Conservation (phyloP, 2,888 invertebrate species). For the Cephalotes varians region DNA sequence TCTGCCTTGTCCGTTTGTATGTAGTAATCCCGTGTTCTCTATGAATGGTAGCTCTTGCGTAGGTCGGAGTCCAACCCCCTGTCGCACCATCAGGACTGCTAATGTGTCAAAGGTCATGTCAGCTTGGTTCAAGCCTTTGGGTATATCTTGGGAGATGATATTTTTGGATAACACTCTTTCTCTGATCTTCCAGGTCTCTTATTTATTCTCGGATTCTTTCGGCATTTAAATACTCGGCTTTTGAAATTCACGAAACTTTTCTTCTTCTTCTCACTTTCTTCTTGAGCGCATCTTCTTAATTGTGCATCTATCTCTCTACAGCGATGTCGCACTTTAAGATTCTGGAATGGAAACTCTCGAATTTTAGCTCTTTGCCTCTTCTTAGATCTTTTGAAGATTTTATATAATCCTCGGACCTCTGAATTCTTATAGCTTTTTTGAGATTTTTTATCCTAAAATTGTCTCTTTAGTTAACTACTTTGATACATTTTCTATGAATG, state of each 20-base stretch:
- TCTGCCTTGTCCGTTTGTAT: constrained; percentile 21
- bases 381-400: neutral
- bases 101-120: constrained; percentile 32
- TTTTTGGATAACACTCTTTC: constrained; percentile 18
- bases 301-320: neutral
- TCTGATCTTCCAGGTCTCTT: constrained; percentile 3
- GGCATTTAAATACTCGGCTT: neutral
- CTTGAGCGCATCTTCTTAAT: too few species aligned
- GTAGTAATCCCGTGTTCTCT: constrained; percentile 20
- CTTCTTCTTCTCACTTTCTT: neutral
- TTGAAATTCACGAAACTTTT: neutral
- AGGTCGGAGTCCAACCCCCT: constrained; percentile 31
- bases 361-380: neutral
- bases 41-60: constrained; percentile 37
- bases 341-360: neutral
- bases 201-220: constrained; percentile 17
- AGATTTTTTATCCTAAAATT: neutral
- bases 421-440: neutral
- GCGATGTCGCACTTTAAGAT: neutral
- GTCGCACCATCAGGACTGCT: constrained; percentile 18
- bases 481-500: neutral
- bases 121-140: neutral
- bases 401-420: neutral
- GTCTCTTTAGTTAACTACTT: neutral
- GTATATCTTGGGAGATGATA: constrained; percentile 18